A percentile compares a stretch with the other conserved stretches of the same genome.
These are phyloP conservation scores for Kradibia gibbosae DNA, from an alignment of 1,140 invertebrate species.

Conservation along the genomic window DNA sequence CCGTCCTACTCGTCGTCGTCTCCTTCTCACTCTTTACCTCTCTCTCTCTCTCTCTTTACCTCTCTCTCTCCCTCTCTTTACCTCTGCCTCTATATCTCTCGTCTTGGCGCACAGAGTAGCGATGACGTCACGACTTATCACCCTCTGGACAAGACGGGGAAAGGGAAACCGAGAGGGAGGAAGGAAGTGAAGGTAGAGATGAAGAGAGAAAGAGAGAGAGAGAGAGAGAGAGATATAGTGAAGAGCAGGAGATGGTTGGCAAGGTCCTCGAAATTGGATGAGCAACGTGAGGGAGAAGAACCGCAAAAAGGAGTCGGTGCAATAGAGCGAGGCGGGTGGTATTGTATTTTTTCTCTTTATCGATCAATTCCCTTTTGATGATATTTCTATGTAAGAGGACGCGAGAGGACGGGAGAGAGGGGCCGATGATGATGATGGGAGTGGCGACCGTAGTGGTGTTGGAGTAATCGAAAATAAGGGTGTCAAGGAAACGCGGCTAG, in stretches of 20 bases:
- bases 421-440: background rate
- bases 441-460: background rate
- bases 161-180: background rate
- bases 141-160: slow-evolving; percentile 50
- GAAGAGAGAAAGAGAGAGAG: background rate
- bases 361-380: slow-evolving; percentile 13
- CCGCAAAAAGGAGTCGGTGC: background rate
- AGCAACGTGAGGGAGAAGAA: slow-evolving; percentile 5
- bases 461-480: slow-evolving; percentile 21
- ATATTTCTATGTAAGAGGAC: background rate
- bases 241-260: background rate
- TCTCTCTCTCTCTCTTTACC: background rate
- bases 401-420: background rate
- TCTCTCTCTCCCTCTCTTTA: background rate
- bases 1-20: slow-evolving; percentile 39
- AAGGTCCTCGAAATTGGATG: slow-evolving; percentile 24
- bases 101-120: no score
- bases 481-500: no score
- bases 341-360: slow-evolving; percentile 45
- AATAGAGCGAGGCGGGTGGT: background rate
- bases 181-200: background rate
- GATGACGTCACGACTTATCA: slow-evolving; percentile 71
- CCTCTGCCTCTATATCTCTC: no score
- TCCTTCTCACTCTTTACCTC: background rate
- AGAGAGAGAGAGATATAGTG: background rate